These are phyloP conservation scores for Thera britannica DNA, from an alignment of 2,888 invertebrate species.

Conservation along the genomic window DNA sequence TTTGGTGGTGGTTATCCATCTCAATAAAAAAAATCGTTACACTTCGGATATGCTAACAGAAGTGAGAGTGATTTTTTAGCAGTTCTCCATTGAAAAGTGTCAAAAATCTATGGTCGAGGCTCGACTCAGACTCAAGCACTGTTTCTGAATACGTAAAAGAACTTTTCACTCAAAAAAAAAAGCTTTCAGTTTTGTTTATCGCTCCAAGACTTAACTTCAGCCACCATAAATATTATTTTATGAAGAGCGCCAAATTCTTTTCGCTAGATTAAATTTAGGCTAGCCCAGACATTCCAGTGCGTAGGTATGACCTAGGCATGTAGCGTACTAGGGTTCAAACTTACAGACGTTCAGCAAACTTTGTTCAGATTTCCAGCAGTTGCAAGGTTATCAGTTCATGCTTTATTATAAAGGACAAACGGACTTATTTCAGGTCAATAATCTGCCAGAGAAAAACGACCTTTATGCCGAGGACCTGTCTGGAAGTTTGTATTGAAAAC, in stretches of 20 bases:
- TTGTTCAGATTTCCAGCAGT: too few relatives aligned
- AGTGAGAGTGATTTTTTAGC: too few relatives aligned
- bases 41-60: too few relatives aligned
- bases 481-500: neutral
- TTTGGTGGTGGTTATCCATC: too few relatives aligned
- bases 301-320: neutral
- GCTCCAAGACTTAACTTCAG: neutral
- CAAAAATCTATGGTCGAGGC: too few relatives aligned
- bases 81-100: too few relatives aligned
- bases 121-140: too few relatives aligned
- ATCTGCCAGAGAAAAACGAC: neutral
- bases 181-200: too few relatives aligned
- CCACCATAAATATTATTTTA: neutral
- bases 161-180: too few relatives aligned
- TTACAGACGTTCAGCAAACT: slow-evolving; percentile 9
- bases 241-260: neutral
- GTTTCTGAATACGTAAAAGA: too few relatives aligned
- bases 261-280: neutral
- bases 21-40: too few relatives aligned
- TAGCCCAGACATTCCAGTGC: neutral
- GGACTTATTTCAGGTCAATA: neutral
- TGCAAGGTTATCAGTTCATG: neutral
- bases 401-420: neutral
- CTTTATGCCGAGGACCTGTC: neutral
- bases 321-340: neutral